Evolutionary conservation across 2,113 vertebrate genomes (phyloP).

Genomic region (Ovis canadensis): DNA sequence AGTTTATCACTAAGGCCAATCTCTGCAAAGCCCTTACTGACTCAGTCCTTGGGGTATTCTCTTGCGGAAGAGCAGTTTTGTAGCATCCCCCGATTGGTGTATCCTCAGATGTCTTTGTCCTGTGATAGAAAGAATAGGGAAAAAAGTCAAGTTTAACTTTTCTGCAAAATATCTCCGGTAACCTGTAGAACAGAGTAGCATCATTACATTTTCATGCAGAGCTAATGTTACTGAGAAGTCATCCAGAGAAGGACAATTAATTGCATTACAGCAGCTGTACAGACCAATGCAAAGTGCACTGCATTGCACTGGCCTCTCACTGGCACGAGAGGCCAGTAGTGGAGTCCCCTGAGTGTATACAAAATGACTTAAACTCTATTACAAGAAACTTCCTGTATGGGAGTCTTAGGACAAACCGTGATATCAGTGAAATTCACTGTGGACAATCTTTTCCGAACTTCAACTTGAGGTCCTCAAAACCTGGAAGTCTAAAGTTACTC

Average conservation of each 20-base stretch:
- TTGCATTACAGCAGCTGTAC: background rate
- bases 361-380: background rate
- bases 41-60: background rate
- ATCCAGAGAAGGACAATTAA: background rate
- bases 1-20: background rate
- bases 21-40: background rate
- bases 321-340: background rate
- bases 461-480: background rate
- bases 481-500: background rate
- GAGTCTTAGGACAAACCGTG: background rate
- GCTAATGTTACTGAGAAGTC: background rate
- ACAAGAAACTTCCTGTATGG: background rate
- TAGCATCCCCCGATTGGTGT: background rate
- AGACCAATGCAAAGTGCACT: background rate
- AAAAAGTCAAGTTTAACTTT: background rate
- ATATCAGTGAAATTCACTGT: background rate
- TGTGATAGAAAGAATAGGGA: background rate
- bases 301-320: background rate
- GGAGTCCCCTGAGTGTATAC: background rate
- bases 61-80: background rate
- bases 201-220: background rate
- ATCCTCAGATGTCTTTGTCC: background rate
- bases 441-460: background rate
- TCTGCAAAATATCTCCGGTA: background rate
- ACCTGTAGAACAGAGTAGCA: background rate